These are phyloP conservation scores for Thecocarcelia acutangulata DNA, from an alignment of 2,888 invertebrate species.

Conservation along the genomic window DNA sequence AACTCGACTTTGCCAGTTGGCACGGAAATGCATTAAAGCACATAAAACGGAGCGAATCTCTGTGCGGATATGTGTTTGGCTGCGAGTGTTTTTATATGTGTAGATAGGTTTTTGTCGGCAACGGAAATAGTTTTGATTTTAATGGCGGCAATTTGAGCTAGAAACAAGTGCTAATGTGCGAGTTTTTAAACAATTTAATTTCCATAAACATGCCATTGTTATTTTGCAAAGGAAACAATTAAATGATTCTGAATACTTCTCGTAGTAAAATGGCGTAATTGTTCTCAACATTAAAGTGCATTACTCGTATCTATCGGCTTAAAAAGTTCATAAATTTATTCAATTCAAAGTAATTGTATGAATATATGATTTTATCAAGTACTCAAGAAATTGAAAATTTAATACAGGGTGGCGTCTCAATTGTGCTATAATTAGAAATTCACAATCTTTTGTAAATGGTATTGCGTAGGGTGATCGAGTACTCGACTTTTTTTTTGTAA, in stretches of 20 bases:
- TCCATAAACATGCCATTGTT: conserved; percentile 49
- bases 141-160: conserved; percentile 66
- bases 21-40: conserved; percentile 52
- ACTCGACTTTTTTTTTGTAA: too few species aligned
- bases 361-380: neutral
- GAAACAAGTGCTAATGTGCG: conserved; percentile 68
- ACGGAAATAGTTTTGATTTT: conserved; percentile 69
- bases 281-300: neutral
- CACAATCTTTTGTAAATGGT: too few species aligned
- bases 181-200: conserved; percentile 61
- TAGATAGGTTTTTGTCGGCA: conserved; percentile 31
- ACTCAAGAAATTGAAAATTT: too few species aligned
- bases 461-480: too few species aligned
- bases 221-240: conserved; percentile 60
- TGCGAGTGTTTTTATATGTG: neutral
- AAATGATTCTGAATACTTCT: conserved; percentile 42
- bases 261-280: conserved; percentile 8
- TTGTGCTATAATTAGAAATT: too few species aligned
- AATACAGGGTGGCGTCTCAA: too few species aligned
- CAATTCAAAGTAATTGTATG: conserved; percentile 18
- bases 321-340: conserved; percentile 28
- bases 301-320: conserved; percentile 2
- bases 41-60: neutral
- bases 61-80: neutral
- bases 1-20: conserved; percentile 54